Conservation (phyloP, 2,888 invertebrate genomes). For the Parnassius apollo region DNA sequence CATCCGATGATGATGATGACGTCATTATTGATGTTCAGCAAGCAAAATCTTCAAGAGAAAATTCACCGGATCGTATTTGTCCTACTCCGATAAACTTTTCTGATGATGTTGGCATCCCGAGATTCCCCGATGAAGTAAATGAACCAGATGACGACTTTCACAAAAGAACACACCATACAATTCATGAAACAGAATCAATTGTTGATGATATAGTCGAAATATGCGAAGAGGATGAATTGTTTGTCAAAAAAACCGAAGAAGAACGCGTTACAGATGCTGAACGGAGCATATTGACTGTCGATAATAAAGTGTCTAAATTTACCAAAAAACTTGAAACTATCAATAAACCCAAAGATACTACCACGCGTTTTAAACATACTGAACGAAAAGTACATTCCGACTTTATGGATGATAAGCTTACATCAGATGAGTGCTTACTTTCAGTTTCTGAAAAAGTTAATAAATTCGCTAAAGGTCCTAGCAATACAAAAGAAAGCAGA, state of each 20-base stretch:
- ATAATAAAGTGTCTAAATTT: slow-evolving; percentile 80
- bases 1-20: slow-evolving; percentile 78
- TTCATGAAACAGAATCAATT: slow-evolving; percentile 83
- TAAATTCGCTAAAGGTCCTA: slow-evolving; percentile 81
- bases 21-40: slow-evolving; percentile 86
- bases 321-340: slow-evolving; percentile 62
- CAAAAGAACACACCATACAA: slow-evolving; percentile 61
- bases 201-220: slow-evolving; percentile 81
- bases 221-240: slow-evolving; percentile 75
- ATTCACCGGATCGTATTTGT: slow-evolving; percentile 86
- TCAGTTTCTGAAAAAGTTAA: slow-evolving; percentile 86
- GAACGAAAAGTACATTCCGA: slow-evolving; percentile 73
- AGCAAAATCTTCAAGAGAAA: slow-evolving; percentile 88
- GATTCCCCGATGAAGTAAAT: slow-evolving; percentile 87
- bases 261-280: slow-evolving; percentile 66
- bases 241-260: slow-evolving; percentile 56
- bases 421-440: slow-evolving; percentile 83
- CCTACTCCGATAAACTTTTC: slow-evolving; percentile 83
- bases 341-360: slow-evolving; percentile 50
- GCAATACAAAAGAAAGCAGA: slow-evolving; percentile 57
- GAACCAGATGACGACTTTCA: slow-evolving; percentile 86
- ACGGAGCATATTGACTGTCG: slow-evolving; percentile 77
- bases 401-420: slow-evolving; percentile 71
- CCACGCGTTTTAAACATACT: slow-evolving; percentile 52
- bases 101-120: slow-evolving; percentile 82